Evolutionary conservation across 92 coral and sea anemone genomes (phyloP), one percentile per base, ranked within the genome.

Genomic region (Parazoanthus darwini): DNA sequence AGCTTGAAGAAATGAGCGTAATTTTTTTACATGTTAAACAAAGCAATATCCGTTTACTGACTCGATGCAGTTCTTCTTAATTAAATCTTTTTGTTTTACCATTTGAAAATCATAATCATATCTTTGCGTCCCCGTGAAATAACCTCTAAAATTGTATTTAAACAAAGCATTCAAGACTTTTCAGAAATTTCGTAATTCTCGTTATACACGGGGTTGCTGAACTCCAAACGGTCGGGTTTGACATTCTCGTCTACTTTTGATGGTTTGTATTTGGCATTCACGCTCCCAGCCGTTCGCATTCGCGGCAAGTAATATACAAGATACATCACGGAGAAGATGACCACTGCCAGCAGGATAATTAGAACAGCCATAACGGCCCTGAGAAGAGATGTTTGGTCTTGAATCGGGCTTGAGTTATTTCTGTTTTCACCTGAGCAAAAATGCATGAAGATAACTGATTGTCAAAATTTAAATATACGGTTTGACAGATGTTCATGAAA

Each of bases 311-410:
- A 58, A 68, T 29, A 58, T 14, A 80, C 44, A 0, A 80, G 72
- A 37, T 14, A 80, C n/a, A 80, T 20, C 3, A 54, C 85, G 1
- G 85, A 80, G 46, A 80, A 20, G n/a, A 54, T 80, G 65, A 54
- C 85, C 5, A 58, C 85, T 2, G 70, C 72, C 85, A 80, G 46
- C 4, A 80, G 48, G 22, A 80, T 16, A 63, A 56, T 58, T 9
- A 54, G 29, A 39, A 82, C 66, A 8, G 75, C 86, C 42, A 82
- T 43, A 35, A 39, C 75, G 23, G 74, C 86, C 36, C 59, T 82
- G 42, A 63, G 86, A 42, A 82, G 86, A 33, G 76, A 22, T n/a
- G 44, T 70, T 43, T 82, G 86, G 56, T 81, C 70, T 37, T 82
- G 73, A 65, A 8, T 9, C 15, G 2, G 65, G 65, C 65, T 56